Evolutionary conservation across 2,113 vertebrate genomes (phyloP), one percentile per base, ranked within the genome.

Genomic region (Tetrax tetrax): DNA sequence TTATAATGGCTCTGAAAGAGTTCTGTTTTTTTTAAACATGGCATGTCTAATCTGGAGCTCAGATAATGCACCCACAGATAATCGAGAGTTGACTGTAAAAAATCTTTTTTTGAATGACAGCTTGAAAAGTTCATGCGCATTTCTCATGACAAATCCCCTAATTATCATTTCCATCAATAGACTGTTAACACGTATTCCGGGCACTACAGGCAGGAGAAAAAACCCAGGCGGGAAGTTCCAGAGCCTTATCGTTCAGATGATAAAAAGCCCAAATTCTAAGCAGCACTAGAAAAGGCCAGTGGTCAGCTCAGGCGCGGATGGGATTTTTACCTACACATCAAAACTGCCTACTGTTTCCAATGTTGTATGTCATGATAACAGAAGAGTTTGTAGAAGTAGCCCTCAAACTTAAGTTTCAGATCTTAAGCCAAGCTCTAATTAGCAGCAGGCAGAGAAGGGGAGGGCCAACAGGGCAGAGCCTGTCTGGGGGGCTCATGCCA

Each of bases 121-220:
- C 93, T 95, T 95, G 89, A 93, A 92, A 95, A 96, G 89, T 95
- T 96, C 88, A 97, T 27, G 81, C 47, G 43, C 81, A 77, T 93
- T 95, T 93, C 93, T 95, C 59, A 89, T 95, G 78, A 96, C 91
- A 94, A 94, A 96, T 91, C 70, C 81, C 81, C 87, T 96, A 83
- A 96, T 96, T 96, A 96, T 95, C 80, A 96, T 95, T 96, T 95
- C 87, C 91, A 96, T 94, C 95, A 94, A 85, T 89, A 94, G 63
- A 80, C 59, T 83, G 77, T 45, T 94, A 94, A 91, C 47, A 83
- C 29, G 51, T 89, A 93, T 94, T 94, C 89, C 1, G 2, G 69
- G 84, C 59, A 93, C 59, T 72, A 91, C 41, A 84, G 59, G 71
- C 77, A 84, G 69, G 18, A 94, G 53, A 57, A 93, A 96, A 95